A percentile compares a stretch with the other conserved stretches of the same genome.
Conservation (phyloP, 2,113 vertebrate genomes). For the Pundamilia nyererei region DNA sequence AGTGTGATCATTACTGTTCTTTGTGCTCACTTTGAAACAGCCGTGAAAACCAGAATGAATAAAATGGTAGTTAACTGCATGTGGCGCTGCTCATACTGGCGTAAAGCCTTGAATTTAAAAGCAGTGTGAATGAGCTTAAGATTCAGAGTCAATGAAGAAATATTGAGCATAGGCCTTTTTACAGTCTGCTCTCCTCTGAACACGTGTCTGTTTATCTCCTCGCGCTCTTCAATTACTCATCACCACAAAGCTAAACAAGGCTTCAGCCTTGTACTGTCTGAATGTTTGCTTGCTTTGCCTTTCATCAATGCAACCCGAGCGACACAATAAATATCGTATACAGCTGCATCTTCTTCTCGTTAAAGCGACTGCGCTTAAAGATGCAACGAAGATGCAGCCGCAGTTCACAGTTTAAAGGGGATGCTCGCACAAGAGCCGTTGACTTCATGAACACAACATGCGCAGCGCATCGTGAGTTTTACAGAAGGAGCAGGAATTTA, state of each 20-base stretch:
- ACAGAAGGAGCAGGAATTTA: neutral
- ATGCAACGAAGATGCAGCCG: neutral
- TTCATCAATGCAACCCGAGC: neutral
- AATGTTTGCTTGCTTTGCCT: neutral
- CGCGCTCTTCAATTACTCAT: slow-evolving; percentile 6
- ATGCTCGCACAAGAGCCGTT: neutral
- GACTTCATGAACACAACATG: neutral
- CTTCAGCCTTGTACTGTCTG: neutral
- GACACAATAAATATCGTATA: neutral
- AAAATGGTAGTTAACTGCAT: slow-evolving; percentile 27
- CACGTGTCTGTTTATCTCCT: neutral
- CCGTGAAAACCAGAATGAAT: slow-evolving; percentile 20
- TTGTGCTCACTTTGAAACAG: slow-evolving; percentile 42
- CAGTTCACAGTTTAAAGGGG: neutral
- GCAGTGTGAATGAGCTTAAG: slow-evolving; percentile 32
- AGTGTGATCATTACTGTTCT: slow-evolving; percentile 29
- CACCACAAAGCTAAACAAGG: slow-evolving; percentile 1
- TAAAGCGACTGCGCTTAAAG: neutral
- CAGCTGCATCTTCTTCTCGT: neutral
- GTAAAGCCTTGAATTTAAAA: slow-evolving; percentile 37
- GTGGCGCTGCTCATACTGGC: slow-evolving; percentile 11
- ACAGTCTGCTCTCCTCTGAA: neutral
- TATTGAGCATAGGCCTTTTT: slow-evolving; percentile 20
- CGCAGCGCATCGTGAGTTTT: neutral
- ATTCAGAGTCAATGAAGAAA: slow-evolving; percentile 26